phyloP scores from a whole-genome alignment of 1,140 invertebrate genomes.

The Aphaenogaster floridana region DNA sequence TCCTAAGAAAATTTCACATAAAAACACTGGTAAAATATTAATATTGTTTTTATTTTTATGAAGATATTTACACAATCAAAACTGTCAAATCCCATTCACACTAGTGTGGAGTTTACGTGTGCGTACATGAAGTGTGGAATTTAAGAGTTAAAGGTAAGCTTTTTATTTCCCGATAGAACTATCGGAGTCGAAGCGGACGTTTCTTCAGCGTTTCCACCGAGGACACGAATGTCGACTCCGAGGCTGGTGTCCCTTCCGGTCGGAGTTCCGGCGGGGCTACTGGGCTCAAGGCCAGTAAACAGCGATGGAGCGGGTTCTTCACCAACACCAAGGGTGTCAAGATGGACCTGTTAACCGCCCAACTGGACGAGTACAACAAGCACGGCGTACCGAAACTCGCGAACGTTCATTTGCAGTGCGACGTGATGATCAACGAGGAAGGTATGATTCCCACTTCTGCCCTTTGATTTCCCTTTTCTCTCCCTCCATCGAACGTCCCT shows the following conservation, averaged over 20 bases:
- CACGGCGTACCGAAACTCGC: conserved; percentile 89
- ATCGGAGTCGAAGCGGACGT: conserved; percentile 86
- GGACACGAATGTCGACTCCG: conserved; percentile 86
- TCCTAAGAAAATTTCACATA: too few relatives aligned
- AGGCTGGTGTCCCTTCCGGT: conserved; percentile 79
- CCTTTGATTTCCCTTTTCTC: neutral
- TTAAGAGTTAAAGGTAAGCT: too few relatives aligned
- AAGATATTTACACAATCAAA: too few relatives aligned
- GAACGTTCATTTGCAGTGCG: conserved; percentile 80
- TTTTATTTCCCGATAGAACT: conserved; percentile 82
- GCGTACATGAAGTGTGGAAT: too few relatives aligned
- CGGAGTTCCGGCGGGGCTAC: conserved; percentile 80
- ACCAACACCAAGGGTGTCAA: conserved; percentile 89
- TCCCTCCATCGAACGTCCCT: neutral
- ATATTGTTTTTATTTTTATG: too few relatives aligned
- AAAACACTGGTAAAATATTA: too few relatives aligned
- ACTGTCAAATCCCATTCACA: too few relatives aligned
- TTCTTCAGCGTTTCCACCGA: conserved; percentile 90
- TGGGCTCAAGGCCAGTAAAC: conserved; percentile 86
- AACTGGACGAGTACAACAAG: conserved; percentile 90
- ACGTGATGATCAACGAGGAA: conserved; percentile 85
- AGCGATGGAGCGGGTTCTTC: conserved; percentile 91
- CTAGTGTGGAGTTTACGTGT: too few relatives aligned
- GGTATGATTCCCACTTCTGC: conserved; percentile 76
- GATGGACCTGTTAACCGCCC: conserved; percentile 89